Evolutionary conservation across 2,888 invertebrate species (phyloP).

Genomic region (Chrysomela aeneicollis): DNA sequence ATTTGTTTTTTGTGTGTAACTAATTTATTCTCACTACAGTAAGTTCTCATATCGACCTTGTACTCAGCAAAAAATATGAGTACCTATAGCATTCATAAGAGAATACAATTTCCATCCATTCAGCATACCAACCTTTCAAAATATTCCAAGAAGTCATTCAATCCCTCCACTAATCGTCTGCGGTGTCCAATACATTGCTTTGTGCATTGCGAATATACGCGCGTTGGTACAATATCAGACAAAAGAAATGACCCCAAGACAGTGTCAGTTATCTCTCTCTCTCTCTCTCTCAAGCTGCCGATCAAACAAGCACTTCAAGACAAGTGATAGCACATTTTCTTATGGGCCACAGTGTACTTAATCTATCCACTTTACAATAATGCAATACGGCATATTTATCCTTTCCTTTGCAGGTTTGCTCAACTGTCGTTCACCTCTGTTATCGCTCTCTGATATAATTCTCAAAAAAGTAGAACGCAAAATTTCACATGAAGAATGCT

Average conservation of each 20-base stretch:
- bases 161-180: not conserved
- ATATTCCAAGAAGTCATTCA: not conserved
- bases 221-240: no score
- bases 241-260: no score
- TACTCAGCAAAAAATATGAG: not conserved
- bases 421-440: constrained; percentile 42
- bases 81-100: not conserved
- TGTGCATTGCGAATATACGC: no score
- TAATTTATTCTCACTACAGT: no score
- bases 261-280: no score
- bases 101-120: not conserved
- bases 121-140: not conserved
- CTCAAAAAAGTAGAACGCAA: constrained; percentile 37
- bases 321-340: not conserved
- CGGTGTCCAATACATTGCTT: not conserved
- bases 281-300: not conserved
- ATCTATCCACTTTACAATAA: not conserved
- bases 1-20: no score
- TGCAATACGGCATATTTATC: constrained; percentile 17
- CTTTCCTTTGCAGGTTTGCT: constrained; percentile 22
- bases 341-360: not conserved
- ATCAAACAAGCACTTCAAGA: not conserved
- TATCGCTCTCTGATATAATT: constrained; percentile 40
- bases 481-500: constrained; percentile 34
- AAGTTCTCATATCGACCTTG: no score